Percentiles rank a stretch among this genome's conserved stretches.
Conservation (phyloP, 2,797 vertebrate genomes). For the Sebastes vulpes region DNA sequence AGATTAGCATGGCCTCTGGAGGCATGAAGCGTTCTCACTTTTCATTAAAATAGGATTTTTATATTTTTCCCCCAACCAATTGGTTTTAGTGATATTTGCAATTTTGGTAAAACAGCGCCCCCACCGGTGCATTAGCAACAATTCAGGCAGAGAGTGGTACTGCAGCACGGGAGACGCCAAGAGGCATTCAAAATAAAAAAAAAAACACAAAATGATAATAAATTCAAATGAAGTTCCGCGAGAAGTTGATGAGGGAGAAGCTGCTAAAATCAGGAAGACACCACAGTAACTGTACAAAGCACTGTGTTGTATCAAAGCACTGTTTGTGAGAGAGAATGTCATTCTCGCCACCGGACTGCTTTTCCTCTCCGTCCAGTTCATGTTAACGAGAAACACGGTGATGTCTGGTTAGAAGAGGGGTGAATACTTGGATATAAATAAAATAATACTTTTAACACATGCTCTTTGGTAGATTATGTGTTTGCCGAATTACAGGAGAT, state of each 20-base stretch:
- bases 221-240: neutral
- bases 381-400: neutral
- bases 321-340: neutral
- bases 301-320: neutral
- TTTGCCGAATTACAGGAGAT: neutral
- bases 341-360: neutral
- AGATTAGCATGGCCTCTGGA: no score
- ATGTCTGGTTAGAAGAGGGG: neutral
- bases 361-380: neutral
- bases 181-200: neutral
- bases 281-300: neutral
- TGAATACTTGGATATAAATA: neutral
- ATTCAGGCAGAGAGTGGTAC: no score
- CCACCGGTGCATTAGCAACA: no score
- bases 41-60: no score
- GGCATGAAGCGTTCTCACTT: no score
- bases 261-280: neutral
- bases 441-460: neutral
- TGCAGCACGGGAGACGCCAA: neutral
- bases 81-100: no score
- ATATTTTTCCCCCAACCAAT: no score
- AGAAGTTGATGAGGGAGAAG: neutral
- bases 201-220: fast-evolving
- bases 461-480: neutral
- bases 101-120: no score